These are phyloP conservation scores for Leptocoma aspasia DNA, from an alignment of 2,113 vertebrate species.

Conservation along the genomic window DNA sequence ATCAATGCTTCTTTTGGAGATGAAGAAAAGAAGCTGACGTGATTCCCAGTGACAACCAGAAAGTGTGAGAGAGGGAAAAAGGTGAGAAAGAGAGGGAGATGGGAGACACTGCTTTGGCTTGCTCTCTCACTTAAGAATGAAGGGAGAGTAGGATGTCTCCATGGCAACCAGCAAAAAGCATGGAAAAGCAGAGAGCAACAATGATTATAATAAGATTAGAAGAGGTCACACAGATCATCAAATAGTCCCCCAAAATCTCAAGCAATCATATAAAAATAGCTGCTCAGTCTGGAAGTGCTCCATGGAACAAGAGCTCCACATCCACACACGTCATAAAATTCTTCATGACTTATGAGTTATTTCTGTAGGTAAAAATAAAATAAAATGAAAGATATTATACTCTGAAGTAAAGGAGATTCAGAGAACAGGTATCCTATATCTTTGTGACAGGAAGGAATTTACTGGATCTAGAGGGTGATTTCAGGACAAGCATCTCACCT, in stretches of 20 bases:
- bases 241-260: slow-evolving; percentile 18
- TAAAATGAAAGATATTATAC: background rate
- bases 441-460: background rate
- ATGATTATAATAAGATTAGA: slow-evolving; percentile 53
- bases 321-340: background rate
- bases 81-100: slow-evolving; percentile 36
- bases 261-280: background rate
- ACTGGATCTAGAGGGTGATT: background rate
- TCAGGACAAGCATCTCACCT: background rate
- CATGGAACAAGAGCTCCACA: background rate
- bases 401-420: background rate
- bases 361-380: background rate
- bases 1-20: slow-evolving; percentile 8
- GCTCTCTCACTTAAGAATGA: slow-evolving; percentile 22
- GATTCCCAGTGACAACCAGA: slow-evolving; percentile 40
- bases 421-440: background rate
- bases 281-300: background rate
- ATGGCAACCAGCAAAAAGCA: slow-evolving; percentile 49
- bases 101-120: background rate
- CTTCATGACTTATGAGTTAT: background rate
- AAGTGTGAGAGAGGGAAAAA: slow-evolving; percentile 34
- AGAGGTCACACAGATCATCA: slow-evolving; percentile 45
- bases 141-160: slow-evolving; percentile 31
- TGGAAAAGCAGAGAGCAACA: slow-evolving; percentile 47
- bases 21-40: background rate